Evolutionary conservation across 2,888 invertebrate genomes (phyloP).

Genomic region (Ectemnius continuus): DNA sequence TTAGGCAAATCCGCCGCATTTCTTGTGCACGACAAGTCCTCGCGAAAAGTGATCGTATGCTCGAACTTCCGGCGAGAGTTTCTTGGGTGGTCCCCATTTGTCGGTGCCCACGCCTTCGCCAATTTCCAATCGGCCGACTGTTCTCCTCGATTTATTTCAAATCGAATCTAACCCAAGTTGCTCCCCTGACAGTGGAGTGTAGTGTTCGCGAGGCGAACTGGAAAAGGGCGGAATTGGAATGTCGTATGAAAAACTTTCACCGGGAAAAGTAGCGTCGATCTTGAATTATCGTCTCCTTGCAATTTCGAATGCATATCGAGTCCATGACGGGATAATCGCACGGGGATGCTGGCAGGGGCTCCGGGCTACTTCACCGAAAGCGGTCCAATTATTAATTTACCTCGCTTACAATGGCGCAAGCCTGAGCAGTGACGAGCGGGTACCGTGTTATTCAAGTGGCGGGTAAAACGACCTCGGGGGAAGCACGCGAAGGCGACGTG

Average conservation of each 20-base stretch:
- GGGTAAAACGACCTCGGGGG: neutral
- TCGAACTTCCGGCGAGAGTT: conserved; percentile 31
- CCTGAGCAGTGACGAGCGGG: conserved; percentile 40
- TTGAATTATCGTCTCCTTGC: conserved; percentile 23
- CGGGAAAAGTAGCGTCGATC: neutral
- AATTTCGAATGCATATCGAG: conserved; percentile 37
- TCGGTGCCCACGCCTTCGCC: neutral
- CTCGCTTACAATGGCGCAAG: conserved; percentile 62
- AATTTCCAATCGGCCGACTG: conserved; percentile 24
- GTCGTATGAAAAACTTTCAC: neutral
- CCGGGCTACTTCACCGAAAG: conserved; percentile 48
- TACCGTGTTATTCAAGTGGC: neutral
- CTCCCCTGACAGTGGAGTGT: neutral
- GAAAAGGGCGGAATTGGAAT: neutral
- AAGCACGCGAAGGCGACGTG: conserved; percentile 8
- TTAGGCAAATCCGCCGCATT: conserved; percentile 40
- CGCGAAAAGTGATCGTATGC: neutral
- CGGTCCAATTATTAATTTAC: conserved; percentile 71
- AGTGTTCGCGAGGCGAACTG: neutral
- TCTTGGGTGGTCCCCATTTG: conserved; percentile 39
- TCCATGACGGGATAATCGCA: neutral
- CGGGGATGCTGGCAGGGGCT: conserved; percentile 10
- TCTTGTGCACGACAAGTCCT: conserved; percentile 24
- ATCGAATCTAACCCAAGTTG: neutral
- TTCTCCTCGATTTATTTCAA: neutral